phyloP scores from a whole-genome alignment of 2,113 vertebrate genomes.

The Lophotis ruficrista region DNA sequence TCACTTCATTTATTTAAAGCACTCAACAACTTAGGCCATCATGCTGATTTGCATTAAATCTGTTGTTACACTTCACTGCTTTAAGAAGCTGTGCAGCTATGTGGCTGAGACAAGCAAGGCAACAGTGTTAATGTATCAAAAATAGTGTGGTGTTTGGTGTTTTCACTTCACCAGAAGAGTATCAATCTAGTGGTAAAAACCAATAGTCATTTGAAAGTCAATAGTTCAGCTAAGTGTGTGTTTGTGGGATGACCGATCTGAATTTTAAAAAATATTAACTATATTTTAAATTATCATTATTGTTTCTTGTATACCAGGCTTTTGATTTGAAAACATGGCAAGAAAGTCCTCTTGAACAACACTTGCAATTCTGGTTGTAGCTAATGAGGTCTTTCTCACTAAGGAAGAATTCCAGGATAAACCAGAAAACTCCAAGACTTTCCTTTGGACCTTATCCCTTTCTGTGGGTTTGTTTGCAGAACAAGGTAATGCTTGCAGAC shows the following conservation, averaged over 20 bases:
- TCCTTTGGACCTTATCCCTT: neutral
- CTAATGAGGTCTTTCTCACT: neutral
- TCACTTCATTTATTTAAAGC: neutral
- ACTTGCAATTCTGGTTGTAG: neutral
- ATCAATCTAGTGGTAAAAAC: neutral
- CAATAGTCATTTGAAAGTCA: neutral
- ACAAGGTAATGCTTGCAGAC: neutral
- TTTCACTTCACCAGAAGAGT: neutral
- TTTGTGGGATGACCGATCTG: neutral
- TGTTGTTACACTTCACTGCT: neutral
- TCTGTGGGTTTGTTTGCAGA: neutral
- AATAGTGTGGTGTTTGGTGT: rapidly evolving
- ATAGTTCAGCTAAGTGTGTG: neutral
- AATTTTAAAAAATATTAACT: neutral
- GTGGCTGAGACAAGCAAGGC: neutral
- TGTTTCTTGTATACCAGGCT: neutral
- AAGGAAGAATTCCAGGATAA: neutral
- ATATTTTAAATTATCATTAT: neutral
- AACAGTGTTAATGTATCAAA: neutral
- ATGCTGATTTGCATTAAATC: neutral
- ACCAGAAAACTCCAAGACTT: neutral
- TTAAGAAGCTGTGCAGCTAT: neutral
- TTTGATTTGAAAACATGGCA: neutral
- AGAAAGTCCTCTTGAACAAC: neutral
- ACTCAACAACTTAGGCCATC: neutral